A percentile compares a stretch with the other conserved stretches of the same genome.
These are phyloP conservation scores for Euwallacea fornicatus DNA, from an alignment of 1,140 invertebrate species.

Conservation along the genomic window DNA sequence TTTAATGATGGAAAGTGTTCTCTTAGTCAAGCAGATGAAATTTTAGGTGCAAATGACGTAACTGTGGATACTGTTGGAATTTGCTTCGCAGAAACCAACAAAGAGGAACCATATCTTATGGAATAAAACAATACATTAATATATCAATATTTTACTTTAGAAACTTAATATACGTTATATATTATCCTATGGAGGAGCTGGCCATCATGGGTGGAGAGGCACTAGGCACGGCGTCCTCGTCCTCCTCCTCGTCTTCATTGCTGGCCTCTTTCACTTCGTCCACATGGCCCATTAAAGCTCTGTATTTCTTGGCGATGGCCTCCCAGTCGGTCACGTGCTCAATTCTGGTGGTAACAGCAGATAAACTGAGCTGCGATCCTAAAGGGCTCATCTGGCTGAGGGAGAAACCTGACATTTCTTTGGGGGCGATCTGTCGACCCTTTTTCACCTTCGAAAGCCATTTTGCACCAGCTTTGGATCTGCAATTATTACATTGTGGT, in stretches of 20 bases:
- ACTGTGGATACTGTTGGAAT: constrained; percentile 48
- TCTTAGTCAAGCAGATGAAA: constrained; percentile 24
- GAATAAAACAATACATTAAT: neutral
- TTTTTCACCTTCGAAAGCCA: constrained; percentile 85
- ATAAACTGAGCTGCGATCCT: constrained; percentile 81
- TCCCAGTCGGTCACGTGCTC: constrained; percentile 93
- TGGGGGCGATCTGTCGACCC: constrained; percentile 72
- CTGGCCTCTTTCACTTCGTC: constrained; percentile 60
- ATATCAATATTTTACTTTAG: neutral
- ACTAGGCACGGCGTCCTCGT: constrained; percentile 50
- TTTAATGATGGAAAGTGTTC: neutral
- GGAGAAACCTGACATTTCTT: constrained; percentile 75
- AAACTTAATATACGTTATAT: too few relatives aligned
- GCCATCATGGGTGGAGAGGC: constrained; percentile 37
- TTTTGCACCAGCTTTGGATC: constrained; percentile 78
- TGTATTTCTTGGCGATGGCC: constrained; percentile 83
- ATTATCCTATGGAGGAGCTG: constrained; percentile 32
- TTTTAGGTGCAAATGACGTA: constrained; percentile 54
- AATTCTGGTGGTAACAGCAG: constrained; percentile 67
- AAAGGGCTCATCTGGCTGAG: constrained; percentile 76
- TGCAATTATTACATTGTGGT: neutral
- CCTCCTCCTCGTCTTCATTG: constrained; percentile 58
- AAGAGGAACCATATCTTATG: constrained; percentile 58
- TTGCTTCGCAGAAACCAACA: constrained; percentile 57
- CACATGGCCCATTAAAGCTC: constrained; percentile 72